A percentile compares a stretch with the other conserved stretches of the same genome.
These are phyloP conservation scores for Lepidonotus clava DNA, from an alignment of 2,888 invertebrate species.

Conservation along the genomic window DNA sequence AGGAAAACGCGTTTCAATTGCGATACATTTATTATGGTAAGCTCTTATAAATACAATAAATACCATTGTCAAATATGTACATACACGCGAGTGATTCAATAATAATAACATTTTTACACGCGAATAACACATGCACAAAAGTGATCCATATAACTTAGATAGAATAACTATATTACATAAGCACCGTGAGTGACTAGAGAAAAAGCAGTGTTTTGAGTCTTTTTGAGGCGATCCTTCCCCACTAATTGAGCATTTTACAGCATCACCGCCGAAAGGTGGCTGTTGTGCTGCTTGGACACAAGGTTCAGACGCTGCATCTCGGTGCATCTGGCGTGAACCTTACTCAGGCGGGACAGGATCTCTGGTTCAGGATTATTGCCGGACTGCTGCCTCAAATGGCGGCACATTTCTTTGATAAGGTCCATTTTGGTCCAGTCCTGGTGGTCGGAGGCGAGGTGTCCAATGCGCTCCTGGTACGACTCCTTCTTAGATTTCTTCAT, in stretches of 20 bases:
- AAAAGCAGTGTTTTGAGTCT: too few relatives aligned
- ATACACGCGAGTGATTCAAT: too few relatives aligned
- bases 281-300: neutral
- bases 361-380: neutral
- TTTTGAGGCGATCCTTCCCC: too few relatives aligned
- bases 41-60: too few relatives aligned
- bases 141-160: too few relatives aligned
- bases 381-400: neutral
- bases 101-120: too few relatives aligned
- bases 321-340: neutral
- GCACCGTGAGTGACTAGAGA: too few relatives aligned
- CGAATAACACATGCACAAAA: too few relatives aligned
- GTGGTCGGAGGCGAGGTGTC: neutral
- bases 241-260: neutral
- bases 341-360: neutral
- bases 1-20: too few relatives aligned
- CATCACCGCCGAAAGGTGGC: neutral
- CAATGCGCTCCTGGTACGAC: neutral
- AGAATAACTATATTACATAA: too few relatives aligned
- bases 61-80: too few relatives aligned
- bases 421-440: constrained; percentile 28
- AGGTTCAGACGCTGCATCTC: neutral
- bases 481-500: neutral
- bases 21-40: too few relatives aligned
- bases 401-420: constrained; percentile 5